Evolutionary conservation across 2,113 vertebrate species (phyloP).

Genomic region (Chloebia gouldiae): DNA sequence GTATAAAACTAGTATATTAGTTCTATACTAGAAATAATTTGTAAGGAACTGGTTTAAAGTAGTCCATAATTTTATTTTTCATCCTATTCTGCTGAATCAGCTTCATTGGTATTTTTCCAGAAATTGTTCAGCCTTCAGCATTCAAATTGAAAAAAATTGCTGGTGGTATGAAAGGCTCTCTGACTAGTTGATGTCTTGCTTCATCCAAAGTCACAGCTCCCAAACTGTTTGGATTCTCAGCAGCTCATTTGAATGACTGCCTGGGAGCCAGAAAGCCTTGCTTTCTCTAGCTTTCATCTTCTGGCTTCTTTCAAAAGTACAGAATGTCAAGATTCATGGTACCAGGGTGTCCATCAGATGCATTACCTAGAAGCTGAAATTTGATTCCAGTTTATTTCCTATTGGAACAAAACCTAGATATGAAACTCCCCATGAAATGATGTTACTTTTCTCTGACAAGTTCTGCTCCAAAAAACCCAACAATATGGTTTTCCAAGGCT

Average conservation of each 20-base stretch:
- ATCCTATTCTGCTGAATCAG: background rate
- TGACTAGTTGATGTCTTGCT: background rate
- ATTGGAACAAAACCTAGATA: constrained; percentile 31
- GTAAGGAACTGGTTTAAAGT: background rate
- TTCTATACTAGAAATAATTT: background rate
- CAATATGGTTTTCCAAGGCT: constrained; percentile 28
- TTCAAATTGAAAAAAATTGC: background rate
- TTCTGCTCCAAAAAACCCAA: constrained; percentile 55
- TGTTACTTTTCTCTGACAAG: constrained; percentile 21
- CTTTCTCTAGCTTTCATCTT: constrained; percentile 20
- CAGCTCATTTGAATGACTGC: background rate
- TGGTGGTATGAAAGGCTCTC: background rate
- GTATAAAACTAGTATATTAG: no score
- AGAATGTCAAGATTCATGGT: constrained; percentile 1
- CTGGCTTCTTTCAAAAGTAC: background rate
- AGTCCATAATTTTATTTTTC: background rate
- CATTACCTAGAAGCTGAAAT: background rate
- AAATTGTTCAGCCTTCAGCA: background rate
- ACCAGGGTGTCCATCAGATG: background rate
- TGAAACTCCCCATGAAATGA: constrained; percentile 49
- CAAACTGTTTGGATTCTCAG: background rate
- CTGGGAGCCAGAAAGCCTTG: background rate
- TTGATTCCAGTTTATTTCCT: constrained; percentile 31
- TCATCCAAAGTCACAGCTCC: background rate
- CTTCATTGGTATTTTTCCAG: background rate